A percentile compares a stretch with the other conserved stretches of the same genome.
phyloP scores from a whole-genome alignment of 1,140 invertebrate species.

The Drosophila bocki region DNA sequence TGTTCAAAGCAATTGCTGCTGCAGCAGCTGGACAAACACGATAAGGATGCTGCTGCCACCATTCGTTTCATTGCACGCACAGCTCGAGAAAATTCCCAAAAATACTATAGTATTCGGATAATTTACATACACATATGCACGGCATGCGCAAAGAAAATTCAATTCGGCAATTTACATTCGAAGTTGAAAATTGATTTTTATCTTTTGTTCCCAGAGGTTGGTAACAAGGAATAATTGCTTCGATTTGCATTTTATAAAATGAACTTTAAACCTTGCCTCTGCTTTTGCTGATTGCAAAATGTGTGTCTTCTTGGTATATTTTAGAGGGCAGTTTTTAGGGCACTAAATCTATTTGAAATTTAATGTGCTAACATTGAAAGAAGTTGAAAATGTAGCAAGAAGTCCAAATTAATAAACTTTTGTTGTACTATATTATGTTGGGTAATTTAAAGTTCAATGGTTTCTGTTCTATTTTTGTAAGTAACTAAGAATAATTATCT shows the following conservation, averaged over 20 bases:
- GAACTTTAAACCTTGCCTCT: constrained; percentile 14
- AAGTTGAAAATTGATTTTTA: constrained; percentile 45
- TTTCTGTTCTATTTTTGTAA: too few relatives aligned
- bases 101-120: constrained; percentile 30
- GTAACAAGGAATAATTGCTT: constrained; percentile 30
- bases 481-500: too few relatives aligned
- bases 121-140: constrained; percentile 20
- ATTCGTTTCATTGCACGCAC: constrained; percentile 27
- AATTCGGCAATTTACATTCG: constrained; percentile 44
- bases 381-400: too few relatives aligned
- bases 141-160: constrained; percentile 42
- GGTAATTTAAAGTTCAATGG: too few relatives aligned
- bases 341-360: not conserved
- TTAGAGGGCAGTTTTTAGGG: not conserved
- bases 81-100: constrained; percentile 33
- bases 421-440: too few relatives aligned
- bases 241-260: constrained; percentile 43
- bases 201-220: constrained; percentile 26
- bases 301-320: not conserved
- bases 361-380: not conserved
- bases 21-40: constrained; percentile 66
- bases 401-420: too few relatives aligned
- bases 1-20: constrained; percentile 34
- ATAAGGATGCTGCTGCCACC: constrained; percentile 34
- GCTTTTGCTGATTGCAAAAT: not conserved